These are phyloP conservation scores for Timandra comae DNA, from an alignment of 2,888 invertebrate genomes.

Conservation along the genomic window DNA sequence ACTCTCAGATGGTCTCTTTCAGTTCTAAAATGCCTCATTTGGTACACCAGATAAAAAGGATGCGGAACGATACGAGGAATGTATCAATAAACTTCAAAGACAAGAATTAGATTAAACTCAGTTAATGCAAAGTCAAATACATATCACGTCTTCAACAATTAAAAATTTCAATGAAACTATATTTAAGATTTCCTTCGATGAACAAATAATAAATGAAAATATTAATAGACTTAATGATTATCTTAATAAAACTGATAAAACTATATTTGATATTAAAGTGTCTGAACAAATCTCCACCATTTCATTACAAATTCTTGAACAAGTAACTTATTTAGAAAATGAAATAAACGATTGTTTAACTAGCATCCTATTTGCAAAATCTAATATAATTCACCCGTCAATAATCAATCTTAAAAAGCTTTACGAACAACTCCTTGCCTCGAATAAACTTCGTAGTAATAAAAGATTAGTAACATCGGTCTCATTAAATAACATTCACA, in stretches of 20 bases:
- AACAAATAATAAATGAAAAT: constrained; percentile 23
- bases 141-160: constrained; percentile 25
- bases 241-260: constrained; percentile 14
- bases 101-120: constrained; percentile 17
- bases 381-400: constrained; percentile 22
- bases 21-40: constrained; percentile 26
- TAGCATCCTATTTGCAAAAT: constrained; percentile 26
- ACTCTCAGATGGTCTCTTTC: constrained; percentile 24
- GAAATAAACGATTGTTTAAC: constrained; percentile 21
- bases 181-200: constrained; percentile 24
- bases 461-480: constrained; percentile 21
- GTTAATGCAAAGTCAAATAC: constrained; percentile 22
- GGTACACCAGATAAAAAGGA: constrained; percentile 30
- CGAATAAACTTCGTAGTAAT: constrained; percentile 15
- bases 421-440: constrained; percentile 19
- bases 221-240: constrained; percentile 18
- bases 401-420: constrained; percentile 18
- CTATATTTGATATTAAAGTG: constrained; percentile 20
- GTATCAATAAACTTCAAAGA: constrained; percentile 26
- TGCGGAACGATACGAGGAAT: constrained; percentile 24
- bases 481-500: constrained; percentile 22
- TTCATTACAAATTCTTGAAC: constrained; percentile 22
- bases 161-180: constrained; percentile 25
- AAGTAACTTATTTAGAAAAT: constrained; percentile 18
- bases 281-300: constrained; percentile 22